Evolutionary conservation across 2,888 invertebrate genomes (phyloP), one percentile per base, ranked within the genome.

Genomic region (Cryptocheilus praepositus): DNA sequence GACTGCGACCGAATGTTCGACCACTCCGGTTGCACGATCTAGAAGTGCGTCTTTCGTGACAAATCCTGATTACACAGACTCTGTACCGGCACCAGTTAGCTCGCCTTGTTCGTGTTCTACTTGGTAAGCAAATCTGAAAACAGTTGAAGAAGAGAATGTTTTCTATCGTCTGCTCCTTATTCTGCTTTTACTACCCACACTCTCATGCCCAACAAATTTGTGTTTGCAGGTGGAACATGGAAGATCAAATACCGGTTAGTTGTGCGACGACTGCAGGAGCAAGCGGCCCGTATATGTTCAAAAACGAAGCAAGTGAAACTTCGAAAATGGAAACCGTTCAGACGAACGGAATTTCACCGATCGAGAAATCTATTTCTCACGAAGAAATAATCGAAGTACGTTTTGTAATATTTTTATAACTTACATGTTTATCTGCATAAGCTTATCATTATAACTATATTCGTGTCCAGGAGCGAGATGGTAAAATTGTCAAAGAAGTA

Each of bases 11-110:
- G 93, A 94, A 80, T 92, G 92, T 79, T 93, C 93, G 53, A 91
- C 92, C 4, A 93, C 93, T 28, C 92, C 88, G 25, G 77, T 83
- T 49, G 76, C 77, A 44, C 80, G 83, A 67, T 93, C 93, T 5
- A 89, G 93, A 64, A 93, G 93, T 28, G 93, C 92, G 19, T 93
- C 93, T 1, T 93, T 93, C 86, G 92, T 93, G 81, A 93, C 93
- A 0, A 93, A 93, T 13, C 93, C 93, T 0, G 92, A 92, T 84
- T 92, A 92, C 74, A 93, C 93, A 67, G 90, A 90, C 49, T 58
- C 66, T 60, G 64, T 60, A 19, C 61, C 57, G 46, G 54, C 64
- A 21, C 58, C 65, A 44, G 43, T 62, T 46, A 59, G 70, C 56
- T 8, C 64, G 16, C 45, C 18, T 18, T 36, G 22, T 58, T 45